These are phyloP conservation scores for Mesoligia furuncula DNA, from an alignment of 2,888 invertebrate species.

Conservation along the genomic window DNA sequence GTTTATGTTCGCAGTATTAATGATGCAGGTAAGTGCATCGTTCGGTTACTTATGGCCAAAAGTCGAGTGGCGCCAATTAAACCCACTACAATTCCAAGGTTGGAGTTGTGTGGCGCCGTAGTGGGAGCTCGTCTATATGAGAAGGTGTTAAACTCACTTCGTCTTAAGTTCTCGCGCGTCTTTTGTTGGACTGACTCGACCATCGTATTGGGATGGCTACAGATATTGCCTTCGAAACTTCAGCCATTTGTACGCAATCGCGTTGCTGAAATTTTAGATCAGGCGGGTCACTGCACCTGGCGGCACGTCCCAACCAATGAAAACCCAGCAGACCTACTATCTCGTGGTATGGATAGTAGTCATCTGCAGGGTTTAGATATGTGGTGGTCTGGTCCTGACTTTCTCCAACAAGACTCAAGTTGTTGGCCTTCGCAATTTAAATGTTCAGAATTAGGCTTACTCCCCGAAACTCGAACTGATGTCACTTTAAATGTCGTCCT, in stretches of 20 bases:
- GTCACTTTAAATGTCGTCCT: not conserved
- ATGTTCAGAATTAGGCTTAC: not conserved
- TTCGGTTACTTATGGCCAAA: not conserved
- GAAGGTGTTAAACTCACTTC: slow-evolving; percentile 8
- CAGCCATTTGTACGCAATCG: not conserved
- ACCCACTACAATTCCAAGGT: not conserved
- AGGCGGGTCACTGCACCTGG: not conserved
- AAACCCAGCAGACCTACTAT: not conserved
- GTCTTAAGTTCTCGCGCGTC: not conserved
- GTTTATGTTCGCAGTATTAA: not conserved
- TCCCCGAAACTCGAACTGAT: slow-evolving; percentile 5
- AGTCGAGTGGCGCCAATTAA: slow-evolving; percentile 8
- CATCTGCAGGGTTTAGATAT: not conserved
- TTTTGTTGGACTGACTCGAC: slow-evolving; percentile 4
- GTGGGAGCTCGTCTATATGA: slow-evolving; percentile 4
- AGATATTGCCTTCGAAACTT: not conserved
- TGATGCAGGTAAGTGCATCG: not conserved
- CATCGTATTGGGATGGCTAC: slow-evolving; percentile 3
- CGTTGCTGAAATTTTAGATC: slow-evolving; percentile 13
- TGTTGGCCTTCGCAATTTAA: not conserved
- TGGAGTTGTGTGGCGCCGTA: slow-evolving; percentile 11
- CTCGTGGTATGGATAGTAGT: slow-evolving; percentile 2
- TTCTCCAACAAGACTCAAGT: not conserved
- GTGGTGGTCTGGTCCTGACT: slow-evolving; percentile 13
- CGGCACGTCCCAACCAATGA: not conserved